phyloP scores from a whole-genome alignment of 2,113 vertebrate genomes.

The Mustela nigripes region DNA sequence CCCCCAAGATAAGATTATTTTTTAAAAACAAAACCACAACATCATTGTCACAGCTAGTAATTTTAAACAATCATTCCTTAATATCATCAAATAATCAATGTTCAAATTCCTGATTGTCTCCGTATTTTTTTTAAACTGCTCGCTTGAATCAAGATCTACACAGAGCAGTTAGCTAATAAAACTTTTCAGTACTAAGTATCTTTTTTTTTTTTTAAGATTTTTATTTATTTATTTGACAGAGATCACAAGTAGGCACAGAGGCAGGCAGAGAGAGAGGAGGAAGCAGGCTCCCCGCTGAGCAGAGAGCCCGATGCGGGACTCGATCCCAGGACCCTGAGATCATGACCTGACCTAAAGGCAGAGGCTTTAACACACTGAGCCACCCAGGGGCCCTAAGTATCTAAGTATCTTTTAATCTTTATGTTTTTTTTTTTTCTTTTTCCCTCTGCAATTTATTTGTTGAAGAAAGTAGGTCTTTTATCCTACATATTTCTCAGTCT shows the following conservation, averaged over 20 bases:
- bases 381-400: too few relatives aligned
- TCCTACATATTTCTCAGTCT: not conserved
- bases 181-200: not conserved
- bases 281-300: too few relatives aligned
- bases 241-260: too few relatives aligned
- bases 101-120: not conserved
- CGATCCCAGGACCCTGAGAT: too few relatives aligned
- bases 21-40: not conserved
- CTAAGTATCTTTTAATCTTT: not conserved
- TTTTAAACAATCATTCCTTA: slow-evolving; percentile 31
- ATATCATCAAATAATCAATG: not conserved
- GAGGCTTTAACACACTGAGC: too few relatives aligned
- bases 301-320: too few relatives aligned
- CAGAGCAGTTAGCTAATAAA: not conserved
- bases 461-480: not conserved
- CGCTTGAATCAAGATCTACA: not conserved
- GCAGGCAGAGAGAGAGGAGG: too few relatives aligned
- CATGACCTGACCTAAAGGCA: too few relatives aligned
- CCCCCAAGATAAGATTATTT: not conserved
- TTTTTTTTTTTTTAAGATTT: not conserved
- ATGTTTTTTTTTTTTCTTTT: not conserved
- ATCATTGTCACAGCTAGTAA: not conserved
- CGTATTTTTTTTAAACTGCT: not conserved
- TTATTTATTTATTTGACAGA: too few relatives aligned
- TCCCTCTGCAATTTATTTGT: not conserved